Conservation (phyloP, 2,113 vertebrate genomes). For the Tupaia chinensis region DNA sequence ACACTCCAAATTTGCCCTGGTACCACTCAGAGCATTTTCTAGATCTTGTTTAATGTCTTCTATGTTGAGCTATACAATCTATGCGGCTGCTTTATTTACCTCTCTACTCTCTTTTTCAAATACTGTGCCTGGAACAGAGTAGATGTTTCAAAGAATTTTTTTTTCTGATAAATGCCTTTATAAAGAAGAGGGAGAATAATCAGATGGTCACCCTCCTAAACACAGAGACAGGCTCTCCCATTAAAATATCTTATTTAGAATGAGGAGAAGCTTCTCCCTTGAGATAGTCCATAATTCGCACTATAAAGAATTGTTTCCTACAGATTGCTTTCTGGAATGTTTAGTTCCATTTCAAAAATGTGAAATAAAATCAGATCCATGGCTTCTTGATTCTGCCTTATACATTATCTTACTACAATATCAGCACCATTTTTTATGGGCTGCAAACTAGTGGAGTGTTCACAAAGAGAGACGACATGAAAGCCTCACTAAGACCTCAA, state of each 20-base stretch:
- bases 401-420: neutral
- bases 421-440: neutral
- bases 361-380: slow-evolving; percentile 10
- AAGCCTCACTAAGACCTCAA: neutral
- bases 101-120: neutral
- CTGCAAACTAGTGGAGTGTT: neutral
- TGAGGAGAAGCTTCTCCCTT: neutral
- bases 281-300: neutral
- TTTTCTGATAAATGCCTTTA: neutral
- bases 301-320: neutral
- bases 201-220: neutral
- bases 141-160: neutral
- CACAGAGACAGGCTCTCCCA: neutral
- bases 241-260: neutral
- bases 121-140: neutral
- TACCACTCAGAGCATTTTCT: neutral
- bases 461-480: neutral
- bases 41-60: neutral
- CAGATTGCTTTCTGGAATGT: neutral
- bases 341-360: slow-evolving; percentile 34
- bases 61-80: neutral
- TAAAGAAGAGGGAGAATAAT: neutral
- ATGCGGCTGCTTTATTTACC: neutral
- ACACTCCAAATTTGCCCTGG: neutral
- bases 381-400: neutral